Percentiles rank a stretch among this genome's conserved stretches.
Conservation (phyloP, 2,888 invertebrate genomes). For the Unio pictorum region DNA sequence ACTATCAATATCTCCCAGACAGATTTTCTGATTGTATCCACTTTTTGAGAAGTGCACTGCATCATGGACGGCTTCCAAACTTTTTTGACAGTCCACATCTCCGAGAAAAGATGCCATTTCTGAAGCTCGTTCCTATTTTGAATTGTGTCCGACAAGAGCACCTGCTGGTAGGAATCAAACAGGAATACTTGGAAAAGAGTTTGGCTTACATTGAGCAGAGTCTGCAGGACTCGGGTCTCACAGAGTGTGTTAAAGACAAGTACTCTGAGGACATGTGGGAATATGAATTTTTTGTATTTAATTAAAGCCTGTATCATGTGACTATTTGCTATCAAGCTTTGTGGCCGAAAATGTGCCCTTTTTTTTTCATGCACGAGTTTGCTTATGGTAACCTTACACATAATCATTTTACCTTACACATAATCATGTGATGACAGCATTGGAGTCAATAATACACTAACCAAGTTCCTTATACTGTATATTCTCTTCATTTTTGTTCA, state of each 20-base stretch:
- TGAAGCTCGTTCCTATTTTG: conserved; percentile 38
- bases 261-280: conserved; percentile 62
- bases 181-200: conserved; percentile 41
- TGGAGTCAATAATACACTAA: too few species aligned
- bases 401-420: too few species aligned
- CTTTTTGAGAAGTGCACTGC: conserved; percentile 49
- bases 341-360: too few species aligned
- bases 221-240: conserved; percentile 44
- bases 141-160: conserved; percentile 49
- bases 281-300: conserved; percentile 60
- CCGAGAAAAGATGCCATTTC: conserved; percentile 40
- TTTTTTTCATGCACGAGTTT: too few species aligned
- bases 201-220: conserved; percentile 44
- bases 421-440: too few species aligned
- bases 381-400: too few species aligned
- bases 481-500: too few species aligned
- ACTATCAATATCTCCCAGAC: conserved; percentile 39
- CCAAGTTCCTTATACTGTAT: too few species aligned
- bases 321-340: too few species aligned
- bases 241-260: conserved; percentile 42
- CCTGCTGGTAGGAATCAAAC: conserved; percentile 36
- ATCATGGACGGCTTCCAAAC: conserved; percentile 50
- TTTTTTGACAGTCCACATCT: conserved; percentile 59
- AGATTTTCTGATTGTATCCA: conserved; percentile 55
- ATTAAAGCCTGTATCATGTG: conserved; percentile 7